phyloP scores from a whole-genome alignment of 2,797 vertebrate species.

The Platalea minor region DNA sequence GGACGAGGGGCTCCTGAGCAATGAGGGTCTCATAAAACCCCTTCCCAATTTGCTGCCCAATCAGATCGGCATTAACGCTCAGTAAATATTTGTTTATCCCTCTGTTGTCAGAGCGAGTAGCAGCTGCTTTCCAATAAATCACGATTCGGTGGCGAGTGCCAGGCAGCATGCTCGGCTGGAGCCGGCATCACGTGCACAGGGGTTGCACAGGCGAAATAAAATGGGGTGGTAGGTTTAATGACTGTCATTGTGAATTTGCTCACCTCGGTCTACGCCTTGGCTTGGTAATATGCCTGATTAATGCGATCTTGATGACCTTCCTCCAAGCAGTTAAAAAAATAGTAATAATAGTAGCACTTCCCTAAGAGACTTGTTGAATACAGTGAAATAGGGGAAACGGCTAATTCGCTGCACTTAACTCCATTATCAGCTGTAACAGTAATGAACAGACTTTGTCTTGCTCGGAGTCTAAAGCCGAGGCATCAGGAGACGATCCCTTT shows the following conservation, averaged over 20 bases:
- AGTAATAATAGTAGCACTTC: neutral
- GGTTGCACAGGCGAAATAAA: too few species aligned
- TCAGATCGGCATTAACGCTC: accelerated
- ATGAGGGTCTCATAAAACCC: neutral
- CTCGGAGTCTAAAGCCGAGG: accelerated
- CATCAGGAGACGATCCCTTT: neutral
- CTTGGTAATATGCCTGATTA: neutral
- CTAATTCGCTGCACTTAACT: neutral
- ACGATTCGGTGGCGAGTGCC: accelerated
- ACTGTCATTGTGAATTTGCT: neutral
- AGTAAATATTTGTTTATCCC: neutral
- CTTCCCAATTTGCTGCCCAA: neutral
- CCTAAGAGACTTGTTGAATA: neutral
- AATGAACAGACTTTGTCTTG: neutral
- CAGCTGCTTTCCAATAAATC: neutral
- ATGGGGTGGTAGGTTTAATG: neutral
- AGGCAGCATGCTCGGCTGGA: neutral
- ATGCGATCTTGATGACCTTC: neutral
- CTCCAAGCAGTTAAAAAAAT: neutral
- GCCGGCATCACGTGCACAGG: neutral
- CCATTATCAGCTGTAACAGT: neutral
- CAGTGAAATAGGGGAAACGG: accelerated
- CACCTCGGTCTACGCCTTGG: neutral
- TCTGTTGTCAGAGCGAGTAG: neutral
- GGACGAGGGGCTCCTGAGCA: accelerated